Evolutionary conservation across 1,140 invertebrate species (phyloP), one percentile per base, ranked within the genome.

Genomic region (Drusus annulatus): DNA sequence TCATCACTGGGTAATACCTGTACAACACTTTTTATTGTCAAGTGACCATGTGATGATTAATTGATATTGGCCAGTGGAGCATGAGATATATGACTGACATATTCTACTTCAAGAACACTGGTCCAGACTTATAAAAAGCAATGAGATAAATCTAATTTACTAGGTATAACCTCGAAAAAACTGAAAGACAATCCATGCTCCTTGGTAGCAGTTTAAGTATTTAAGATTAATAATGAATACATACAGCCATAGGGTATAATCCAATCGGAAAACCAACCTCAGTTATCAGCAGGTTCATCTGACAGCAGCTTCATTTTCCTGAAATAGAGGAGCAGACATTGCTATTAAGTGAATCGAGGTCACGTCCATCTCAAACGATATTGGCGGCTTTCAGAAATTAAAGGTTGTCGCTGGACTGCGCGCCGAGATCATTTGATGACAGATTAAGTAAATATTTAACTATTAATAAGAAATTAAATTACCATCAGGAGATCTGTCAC

Each of bases 401-500:
- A 73, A 45, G 36, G 36, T 13, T 13, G 36, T 51, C 31, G 36
- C 17, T 15, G 50, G 56, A 19, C 17, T 15, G 62, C 36, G 5
- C 31, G 36, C 31, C 71, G 23, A 74, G 71, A 54, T 28, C 21
- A 25, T 58, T 58, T 28, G 52, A 36, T 19, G 73, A n/a, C 52
- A 58, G 73, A 75, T 28, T 15, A 58, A n/a, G 2, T 45, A 45
- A 71, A 52, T 71, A 71, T 71, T 13, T 51, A 52, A 28, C 25
- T 25, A 13, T 16, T 19, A 17, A 7, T 52, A 71, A 51, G 68
- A 71, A 71, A 52, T n/a, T n/a, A 52, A 71, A 16, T 51, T 79
- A 71, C 80, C 76, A 5, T 86, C 84, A 31, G 84, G 85, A 16
- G 86, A 86, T 83, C 85, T n/a, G 85, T 90, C 91, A 62, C 89